phyloP scores from a whole-genome alignment of 1,140 invertebrate species.

The Magallana gigas region DNA sequence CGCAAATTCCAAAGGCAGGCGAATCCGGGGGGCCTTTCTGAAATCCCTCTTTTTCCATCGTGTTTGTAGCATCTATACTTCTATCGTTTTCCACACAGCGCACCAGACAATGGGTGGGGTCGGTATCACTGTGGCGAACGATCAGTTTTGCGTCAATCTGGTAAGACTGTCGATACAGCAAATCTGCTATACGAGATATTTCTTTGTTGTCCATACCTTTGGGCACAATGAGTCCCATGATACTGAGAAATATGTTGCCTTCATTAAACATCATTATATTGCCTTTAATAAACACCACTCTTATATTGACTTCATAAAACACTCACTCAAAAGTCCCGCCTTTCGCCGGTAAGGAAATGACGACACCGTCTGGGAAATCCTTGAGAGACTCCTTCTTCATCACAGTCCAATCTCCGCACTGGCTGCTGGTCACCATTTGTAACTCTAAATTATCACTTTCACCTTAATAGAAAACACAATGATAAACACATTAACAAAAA shows the following conservation, averaged over 20 bases:
- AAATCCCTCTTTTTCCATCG: conserved; percentile 3
- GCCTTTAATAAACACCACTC: no score
- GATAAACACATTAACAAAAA: no score
- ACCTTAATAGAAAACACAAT: no score
- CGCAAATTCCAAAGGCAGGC: conserved; percentile 28
- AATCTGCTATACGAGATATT: background rate
- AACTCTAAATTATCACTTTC: background rate
- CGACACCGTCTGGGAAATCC: conserved; percentile 20
- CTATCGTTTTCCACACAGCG: background rate
- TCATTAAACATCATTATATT: no score
- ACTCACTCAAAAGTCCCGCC: conserved; percentile 11
- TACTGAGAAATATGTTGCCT: background rate
- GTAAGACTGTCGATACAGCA: background rate
- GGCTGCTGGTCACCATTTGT: conserved; percentile 7
- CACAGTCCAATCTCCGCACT: conserved; percentile 10
- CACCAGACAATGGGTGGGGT: background rate
- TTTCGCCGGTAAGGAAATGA: background rate
- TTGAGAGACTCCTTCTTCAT: background rate
- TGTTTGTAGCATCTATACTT: background rate
- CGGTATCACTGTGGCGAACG: background rate
- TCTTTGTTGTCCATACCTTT: conserved; percentile 27
- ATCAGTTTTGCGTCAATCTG: background rate
- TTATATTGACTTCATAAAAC: background rate
- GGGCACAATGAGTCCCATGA: conserved; percentile 7
- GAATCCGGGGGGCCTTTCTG: background rate